phyloP scores from a whole-genome alignment of 2,888 invertebrate genomes.

The Drosophila phalerata region DNA sequence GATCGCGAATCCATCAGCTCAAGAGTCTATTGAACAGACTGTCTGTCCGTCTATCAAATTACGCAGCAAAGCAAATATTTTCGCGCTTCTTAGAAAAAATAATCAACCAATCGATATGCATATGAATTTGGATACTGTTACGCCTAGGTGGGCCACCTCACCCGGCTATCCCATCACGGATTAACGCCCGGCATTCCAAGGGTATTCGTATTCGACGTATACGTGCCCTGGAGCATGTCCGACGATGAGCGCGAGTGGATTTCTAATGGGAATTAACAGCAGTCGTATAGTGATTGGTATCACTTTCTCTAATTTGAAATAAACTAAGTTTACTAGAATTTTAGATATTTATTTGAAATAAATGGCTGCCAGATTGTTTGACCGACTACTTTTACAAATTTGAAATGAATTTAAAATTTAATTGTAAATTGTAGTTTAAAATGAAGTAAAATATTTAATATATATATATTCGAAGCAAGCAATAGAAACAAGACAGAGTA shows the following conservation, averaged over 20 bases:
- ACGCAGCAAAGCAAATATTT: constrained; percentile 68
- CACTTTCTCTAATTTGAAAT: constrained; percentile 46
- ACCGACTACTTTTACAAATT: no score
- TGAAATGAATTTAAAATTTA: no score
- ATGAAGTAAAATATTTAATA: no score
- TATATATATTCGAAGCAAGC: no score
- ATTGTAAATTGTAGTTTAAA: no score
- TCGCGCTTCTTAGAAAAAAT: constrained; percentile 40
- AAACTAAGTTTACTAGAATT: neutral
- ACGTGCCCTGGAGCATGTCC: constrained; percentile 62
- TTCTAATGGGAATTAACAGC: constrained; percentile 36
- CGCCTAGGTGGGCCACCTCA: constrained; percentile 59
- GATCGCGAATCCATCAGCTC: constrained; percentile 31
- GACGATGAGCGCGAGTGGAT: constrained; percentile 35
- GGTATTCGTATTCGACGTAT: constrained; percentile 28
- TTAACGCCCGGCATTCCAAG: constrained; percentile 35
- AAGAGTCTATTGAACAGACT: no score
- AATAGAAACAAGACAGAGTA: no score
- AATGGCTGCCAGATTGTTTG: no score
- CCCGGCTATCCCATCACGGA: neutral
- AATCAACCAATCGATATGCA: constrained; percentile 48
- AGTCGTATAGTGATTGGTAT: constrained; percentile 18
- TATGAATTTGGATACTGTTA: constrained; percentile 56
- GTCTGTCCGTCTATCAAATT: constrained; percentile 40
- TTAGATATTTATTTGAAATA: neutral